Conservation (phyloP, 2,113 vertebrate species). For the Myodes glareolus region DNA sequence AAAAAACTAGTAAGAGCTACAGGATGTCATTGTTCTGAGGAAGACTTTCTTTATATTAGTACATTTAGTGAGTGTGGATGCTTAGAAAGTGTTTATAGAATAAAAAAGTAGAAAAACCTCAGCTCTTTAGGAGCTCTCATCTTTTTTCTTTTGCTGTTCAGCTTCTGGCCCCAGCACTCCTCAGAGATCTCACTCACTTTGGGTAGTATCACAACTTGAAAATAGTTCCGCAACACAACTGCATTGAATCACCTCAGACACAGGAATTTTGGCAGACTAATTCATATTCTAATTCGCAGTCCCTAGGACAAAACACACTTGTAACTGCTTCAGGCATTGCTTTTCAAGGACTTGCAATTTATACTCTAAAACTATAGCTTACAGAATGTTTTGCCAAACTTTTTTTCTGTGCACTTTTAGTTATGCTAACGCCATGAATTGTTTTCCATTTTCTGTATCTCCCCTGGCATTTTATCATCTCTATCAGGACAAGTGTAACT, state of each 20-base stretch:
- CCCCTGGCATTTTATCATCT: neutral
- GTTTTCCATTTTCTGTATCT: neutral
- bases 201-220: neutral
- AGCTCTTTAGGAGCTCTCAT: neutral
- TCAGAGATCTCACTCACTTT: neutral
- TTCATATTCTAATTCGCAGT: neutral
- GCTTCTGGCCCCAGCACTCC: neutral
- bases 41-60: neutral
- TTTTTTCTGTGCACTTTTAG: neutral
- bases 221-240: neutral
- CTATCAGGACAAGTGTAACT: neutral
- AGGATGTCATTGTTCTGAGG: neutral
- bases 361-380: neutral
- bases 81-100: neutral
- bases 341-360: slow-evolving; percentile 5
- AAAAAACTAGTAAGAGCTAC: neutral
- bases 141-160: neutral
- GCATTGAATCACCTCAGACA: neutral
- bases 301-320: neutral
- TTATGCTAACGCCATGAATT: neutral
- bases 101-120: neutral
- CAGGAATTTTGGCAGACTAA: neutral
- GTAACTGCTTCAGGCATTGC: neutral
- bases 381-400: neutral
- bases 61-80: neutral